Evolutionary conservation across 2,797 vertebrate genomes (phyloP).

Genomic region (Podargus strigoides): DNA sequence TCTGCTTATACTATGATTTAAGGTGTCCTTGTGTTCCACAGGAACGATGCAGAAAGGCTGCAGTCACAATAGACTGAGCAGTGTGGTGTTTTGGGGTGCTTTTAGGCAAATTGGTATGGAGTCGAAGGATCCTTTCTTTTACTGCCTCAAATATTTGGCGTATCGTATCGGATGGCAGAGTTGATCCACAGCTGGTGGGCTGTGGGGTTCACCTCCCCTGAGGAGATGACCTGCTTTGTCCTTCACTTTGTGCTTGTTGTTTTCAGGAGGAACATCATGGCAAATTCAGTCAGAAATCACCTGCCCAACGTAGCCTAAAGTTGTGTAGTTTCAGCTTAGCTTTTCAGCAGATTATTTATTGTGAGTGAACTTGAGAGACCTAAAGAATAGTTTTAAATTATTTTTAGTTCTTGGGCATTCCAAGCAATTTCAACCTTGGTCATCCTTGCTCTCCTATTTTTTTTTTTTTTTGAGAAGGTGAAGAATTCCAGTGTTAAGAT

Average conservation of each 20-base stretch:
- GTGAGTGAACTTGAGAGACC: background rate
- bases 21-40: background rate
- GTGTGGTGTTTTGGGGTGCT: background rate
- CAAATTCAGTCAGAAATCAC: background rate
- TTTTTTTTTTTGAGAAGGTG: background rate
- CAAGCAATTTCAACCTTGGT: background rate
- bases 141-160: background rate
- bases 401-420: background rate
- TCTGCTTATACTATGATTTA: background rate
- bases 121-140: background rate
- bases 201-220: background rate
- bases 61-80: accelerated
- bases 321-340: background rate
- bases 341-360: background rate
- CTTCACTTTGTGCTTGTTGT: background rate
- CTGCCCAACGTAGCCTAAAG: background rate
- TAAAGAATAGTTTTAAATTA: background rate
- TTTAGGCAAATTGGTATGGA: accelerated
- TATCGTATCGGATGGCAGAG: background rate
- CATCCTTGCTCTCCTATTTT: background rate
- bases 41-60: background rate
- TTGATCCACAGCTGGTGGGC: background rate
- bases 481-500: background rate
- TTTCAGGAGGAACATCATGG: background rate
- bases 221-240: background rate